Base-by-base conservation (phyloP, 1,140 invertebrate species). In the Drosophila equinoxialis region DNA sequence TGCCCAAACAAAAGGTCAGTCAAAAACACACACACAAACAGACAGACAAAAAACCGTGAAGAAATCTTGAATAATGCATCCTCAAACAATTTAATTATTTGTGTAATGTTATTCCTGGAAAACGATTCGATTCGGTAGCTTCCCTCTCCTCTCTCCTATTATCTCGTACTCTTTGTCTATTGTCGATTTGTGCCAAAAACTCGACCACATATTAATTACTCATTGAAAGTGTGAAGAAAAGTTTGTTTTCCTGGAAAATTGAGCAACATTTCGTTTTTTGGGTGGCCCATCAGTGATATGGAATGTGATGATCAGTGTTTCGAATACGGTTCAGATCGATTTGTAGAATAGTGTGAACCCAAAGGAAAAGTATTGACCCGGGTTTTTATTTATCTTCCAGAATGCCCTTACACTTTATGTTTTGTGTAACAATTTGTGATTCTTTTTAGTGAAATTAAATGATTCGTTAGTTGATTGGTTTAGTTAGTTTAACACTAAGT, bases 41-140 rank as follows among this genome's bases (percentile, higher is more conserved):
- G 82, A 30, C 30, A 6, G 30, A 37, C 35, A 11, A 86, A 86
- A 86, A 87, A 79, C 83, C 83, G 83, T 86, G 83, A 86, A 86
- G 79, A 51, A 51, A 51, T 51, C 45, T 23, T 11, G 11, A 86
- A 83, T 86, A 86, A 86, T 86, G 83, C 79, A 69, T 67, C 76
- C 79, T 65, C 79, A 87, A 86, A 86, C 83, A 86, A 83, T 84
- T 83, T 86, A 86, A 86, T 86, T 86, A 87, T 86, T 87, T 77
- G 75, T 77, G 75, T 71, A 77, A 75, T 70, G 65, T 86, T 86
- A 33, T 64, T 64, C 83, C 83, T 77, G 79, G 83, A 86, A 86
- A 48, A 77, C 65, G 69, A 83, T 60, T 58, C 33, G 60, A 30
- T 65, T 78, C 81, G 79, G 83, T 87, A 79, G 83, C 83, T 59